Evolutionary conservation across 2,113 vertebrate genomes (phyloP).

Genomic region (Apodemus speciosus): DNA sequence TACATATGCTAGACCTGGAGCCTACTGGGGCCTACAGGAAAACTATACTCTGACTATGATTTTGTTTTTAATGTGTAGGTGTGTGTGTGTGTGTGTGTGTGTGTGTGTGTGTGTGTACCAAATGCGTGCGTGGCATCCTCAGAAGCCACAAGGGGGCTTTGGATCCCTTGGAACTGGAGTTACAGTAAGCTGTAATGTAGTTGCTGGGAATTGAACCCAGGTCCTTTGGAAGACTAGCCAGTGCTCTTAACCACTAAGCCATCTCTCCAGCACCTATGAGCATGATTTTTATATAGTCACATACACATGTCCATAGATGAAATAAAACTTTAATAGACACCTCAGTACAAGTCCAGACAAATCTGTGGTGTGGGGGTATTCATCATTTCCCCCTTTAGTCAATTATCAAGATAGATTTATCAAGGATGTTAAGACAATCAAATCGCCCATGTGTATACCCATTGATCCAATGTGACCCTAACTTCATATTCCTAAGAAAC

Average conservation of each 20-base stretch:
- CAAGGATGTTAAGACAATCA: background rate
- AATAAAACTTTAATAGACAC: background rate
- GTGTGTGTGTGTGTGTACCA: background rate
- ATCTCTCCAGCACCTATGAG: background rate
- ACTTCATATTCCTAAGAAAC: background rate
- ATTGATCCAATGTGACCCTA: background rate
- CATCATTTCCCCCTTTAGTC: background rate
- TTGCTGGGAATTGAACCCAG: background rate
- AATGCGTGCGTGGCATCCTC: background rate
- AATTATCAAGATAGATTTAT: background rate
- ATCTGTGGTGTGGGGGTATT: too few species aligned
- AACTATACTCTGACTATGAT: background rate
- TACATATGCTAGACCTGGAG: background rate
- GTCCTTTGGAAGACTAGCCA: background rate
- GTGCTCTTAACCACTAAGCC: background rate
- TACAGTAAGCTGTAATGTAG: background rate
- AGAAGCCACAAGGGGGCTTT: background rate
- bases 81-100: background rate
- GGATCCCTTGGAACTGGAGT: background rate
- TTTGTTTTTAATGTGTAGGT: background rate
- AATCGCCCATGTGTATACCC: accelerated
- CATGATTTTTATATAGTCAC: background rate
- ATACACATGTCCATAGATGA: background rate
- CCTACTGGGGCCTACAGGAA: background rate
- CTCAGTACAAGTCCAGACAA: background rate